These are phyloP conservation scores for Muraenolepis orangiensis DNA, from an alignment of 2,797 vertebrate species.

Conservation along the genomic window DNA sequence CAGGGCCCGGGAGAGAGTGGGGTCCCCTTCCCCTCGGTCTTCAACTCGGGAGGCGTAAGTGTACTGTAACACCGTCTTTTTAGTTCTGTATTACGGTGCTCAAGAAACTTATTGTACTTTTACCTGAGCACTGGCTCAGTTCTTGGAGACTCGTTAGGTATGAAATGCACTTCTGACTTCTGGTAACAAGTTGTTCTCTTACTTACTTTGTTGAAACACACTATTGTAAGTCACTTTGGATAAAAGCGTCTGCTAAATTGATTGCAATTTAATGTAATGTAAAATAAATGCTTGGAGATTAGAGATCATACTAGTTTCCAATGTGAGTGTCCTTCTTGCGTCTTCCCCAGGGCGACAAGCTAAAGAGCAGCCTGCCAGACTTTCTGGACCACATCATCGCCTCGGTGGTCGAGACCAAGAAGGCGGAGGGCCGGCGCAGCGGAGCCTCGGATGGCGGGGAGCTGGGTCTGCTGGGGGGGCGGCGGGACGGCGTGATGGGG, in stretches of 20 bases:
- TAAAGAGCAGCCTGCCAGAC: conserved; percentile 93
- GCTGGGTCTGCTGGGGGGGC: conserved; percentile 75
- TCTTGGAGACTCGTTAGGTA: too few species aligned
- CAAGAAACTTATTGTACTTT: too few species aligned
- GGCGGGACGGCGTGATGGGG: conserved; percentile 91
- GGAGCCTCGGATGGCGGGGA: conserved; percentile 79
- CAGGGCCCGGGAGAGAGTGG: conserved; percentile 86
- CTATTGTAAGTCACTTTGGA: too few species aligned
- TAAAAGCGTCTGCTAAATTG: too few species aligned
- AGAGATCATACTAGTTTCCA: too few species aligned
- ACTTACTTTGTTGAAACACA: too few species aligned
- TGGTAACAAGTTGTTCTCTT: too few species aligned
- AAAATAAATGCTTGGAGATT: too few species aligned
- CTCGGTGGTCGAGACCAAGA: conserved; percentile 98
- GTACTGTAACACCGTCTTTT: conserved; percentile 3
- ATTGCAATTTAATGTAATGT: too few species aligned
- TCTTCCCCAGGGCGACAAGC: conserved; percentile 81
- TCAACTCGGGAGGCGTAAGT: conserved; percentile 86
- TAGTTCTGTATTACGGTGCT: background rate
- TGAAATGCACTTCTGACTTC: too few species aligned
- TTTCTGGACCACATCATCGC: conserved; percentile 99
- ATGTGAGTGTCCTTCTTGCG: background rate
- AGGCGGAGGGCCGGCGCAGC: conserved; percentile 85
- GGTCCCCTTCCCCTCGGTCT: conserved; percentile 94
- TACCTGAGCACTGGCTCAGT: too few species aligned